Evolutionary conservation across 2,797 vertebrate genomes (phyloP).

Genomic region (Melanotaenia nigrans): DNA sequence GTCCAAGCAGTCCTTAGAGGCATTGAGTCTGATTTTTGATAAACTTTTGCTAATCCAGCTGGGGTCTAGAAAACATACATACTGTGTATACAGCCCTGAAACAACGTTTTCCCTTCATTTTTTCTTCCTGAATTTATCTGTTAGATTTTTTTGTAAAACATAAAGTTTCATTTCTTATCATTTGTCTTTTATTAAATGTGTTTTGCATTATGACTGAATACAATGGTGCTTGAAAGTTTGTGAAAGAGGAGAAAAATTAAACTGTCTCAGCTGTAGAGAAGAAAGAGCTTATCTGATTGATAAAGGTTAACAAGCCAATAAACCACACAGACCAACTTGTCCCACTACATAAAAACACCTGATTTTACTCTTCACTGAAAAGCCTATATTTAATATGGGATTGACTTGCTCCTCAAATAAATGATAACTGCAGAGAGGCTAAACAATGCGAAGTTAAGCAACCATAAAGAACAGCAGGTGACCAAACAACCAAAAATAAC

Average conservation of each 20-base stretch:
- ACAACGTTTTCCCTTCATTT: not conserved
- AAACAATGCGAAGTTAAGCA: no score
- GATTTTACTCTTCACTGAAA: not conserved
- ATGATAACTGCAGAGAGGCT: no score
- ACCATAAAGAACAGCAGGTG: no score
- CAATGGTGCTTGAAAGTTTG: not conserved
- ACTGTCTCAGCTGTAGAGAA: not conserved
- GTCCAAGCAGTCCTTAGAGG: slow-evolving; percentile 59
- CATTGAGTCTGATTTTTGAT: slow-evolving; percentile 65
- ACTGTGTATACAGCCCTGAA: not conserved
- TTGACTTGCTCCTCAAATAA: not conserved
- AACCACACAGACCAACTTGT: not conserved
- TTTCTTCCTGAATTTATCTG: slow-evolving; percentile 15
- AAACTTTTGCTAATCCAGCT: slow-evolving; percentile 63
- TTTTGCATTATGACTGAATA: not conserved
- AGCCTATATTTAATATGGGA: no score
- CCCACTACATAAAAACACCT: not conserved
- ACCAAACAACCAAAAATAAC: no score
- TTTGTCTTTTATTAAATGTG: not conserved
- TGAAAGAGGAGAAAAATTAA: not conserved
- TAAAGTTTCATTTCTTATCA: not conserved
- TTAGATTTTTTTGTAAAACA: not conserved
- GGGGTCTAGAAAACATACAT: slow-evolving; percentile 37
- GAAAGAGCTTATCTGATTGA: not conserved
- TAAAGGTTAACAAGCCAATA: not conserved